A percentile compares a stretch with the other conserved stretches of the same genome.
phyloP scores from a whole-genome alignment of 2,888 invertebrate genomes.

The Marasmarcha lunaedactyla region DNA sequence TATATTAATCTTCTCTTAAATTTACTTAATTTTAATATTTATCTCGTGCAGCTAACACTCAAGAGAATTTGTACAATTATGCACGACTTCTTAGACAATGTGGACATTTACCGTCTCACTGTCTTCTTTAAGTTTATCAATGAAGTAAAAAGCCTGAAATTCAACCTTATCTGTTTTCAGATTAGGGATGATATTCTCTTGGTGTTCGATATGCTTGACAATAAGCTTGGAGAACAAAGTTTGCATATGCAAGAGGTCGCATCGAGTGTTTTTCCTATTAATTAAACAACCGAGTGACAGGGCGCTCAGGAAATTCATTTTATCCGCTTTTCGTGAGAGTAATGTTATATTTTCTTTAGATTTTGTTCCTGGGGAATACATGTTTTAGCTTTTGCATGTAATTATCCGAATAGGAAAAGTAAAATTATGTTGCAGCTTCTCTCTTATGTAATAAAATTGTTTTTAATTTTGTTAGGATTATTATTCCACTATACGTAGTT shows the following conservation, averaged over 20 bases:
- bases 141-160: not conserved
- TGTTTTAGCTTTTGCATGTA: too few species aligned
- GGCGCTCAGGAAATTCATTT: conserved; percentile 19
- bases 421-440: too few species aligned
- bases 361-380: too few species aligned
- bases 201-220: not conserved
- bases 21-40: not conserved
- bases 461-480: too few species aligned
- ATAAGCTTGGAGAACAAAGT: conserved; percentile 35
- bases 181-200: not conserved
- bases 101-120: not conserved
- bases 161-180: conserved; percentile 2
- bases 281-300: conserved; percentile 42
- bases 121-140: not conserved
- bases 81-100: conserved; percentile 1
- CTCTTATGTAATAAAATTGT: too few species aligned
- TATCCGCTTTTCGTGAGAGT: not conserved
- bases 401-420: too few species aligned
- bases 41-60: not conserved
- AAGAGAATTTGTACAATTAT: not conserved
- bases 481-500: too few species aligned
- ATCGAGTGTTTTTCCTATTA: conserved; percentile 57
- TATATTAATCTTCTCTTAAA: too few species aligned
- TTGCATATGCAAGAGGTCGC: conserved; percentile 59
- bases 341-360: not conserved